Evolutionary conservation across 2,888 invertebrate genomes (phyloP), one percentile per base, ranked within the genome.

Genomic region (Tyria jacobaeae): DNA sequence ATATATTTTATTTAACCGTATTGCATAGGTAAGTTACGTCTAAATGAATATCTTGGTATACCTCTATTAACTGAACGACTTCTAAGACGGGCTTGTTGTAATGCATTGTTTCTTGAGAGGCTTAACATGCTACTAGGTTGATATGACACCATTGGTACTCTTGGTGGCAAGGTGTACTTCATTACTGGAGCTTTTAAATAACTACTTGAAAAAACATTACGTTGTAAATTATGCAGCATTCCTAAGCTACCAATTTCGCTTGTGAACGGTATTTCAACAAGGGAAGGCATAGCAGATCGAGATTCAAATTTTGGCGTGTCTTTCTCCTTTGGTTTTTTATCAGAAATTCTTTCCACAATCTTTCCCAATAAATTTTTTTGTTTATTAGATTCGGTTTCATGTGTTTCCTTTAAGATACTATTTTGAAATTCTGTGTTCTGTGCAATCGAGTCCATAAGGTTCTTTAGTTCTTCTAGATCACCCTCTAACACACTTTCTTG

Each of bases 311-410:
- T 44, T 31, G 35, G n/a, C 24, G 15, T 62, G 14, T 48, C 59
- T 10, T n/a, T n/a, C n/a, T 54, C 37, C 24, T 47, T 52, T 52
- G 24, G 9, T 15, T 25, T 51, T 3, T 17, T 59, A n/a, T 63
- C 67, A 49, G 67, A 64, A 31, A 76, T 39, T 60, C 59, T 64
- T 49, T 71, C 64, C 62, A 75, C 60, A 58, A 77, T 75, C 34
- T 65, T 68, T 44, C 68, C 63, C 17, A 75, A 21, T 12, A 77
- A 44, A 5, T 44, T 48, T 37, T 24, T 77, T 62, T 77, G 61
- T 55, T 62, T 68, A 50, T 60, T 63, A 31, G 64, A 65, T 37
- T 66, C 52, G 49, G 35, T 62, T 60, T 70, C 59, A 54, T 61
- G 41, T 25, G 50, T 64, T 59, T 66, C 49, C 61, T 64, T 62